Base-by-base conservation (phyloP, 2,888 invertebrate genomes). In the Phrixothrix hirtus region DNA sequence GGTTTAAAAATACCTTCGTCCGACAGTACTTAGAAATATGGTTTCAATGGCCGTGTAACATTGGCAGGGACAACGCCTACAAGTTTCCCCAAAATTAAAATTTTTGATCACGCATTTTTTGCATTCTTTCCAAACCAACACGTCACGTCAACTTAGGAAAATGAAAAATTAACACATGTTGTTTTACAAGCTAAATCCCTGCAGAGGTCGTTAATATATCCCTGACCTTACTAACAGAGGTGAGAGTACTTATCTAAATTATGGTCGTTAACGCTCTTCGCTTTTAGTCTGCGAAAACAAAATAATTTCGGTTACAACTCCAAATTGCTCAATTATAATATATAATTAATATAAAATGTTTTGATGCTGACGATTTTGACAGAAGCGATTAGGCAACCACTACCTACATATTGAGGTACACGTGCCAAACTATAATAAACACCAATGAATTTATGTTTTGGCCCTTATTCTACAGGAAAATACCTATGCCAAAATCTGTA, bases 21-120 rank as follows among this genome's bases (percentile, higher is more conserved):
- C 16, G 45, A 13, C 25, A 35, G 17, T 14, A 16, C 30, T 29
- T 25, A 37, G 32, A 54, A 35, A 42, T 48, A 48, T 48, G 29
- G 54, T 54, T 44, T 37, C 48, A 48, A 32, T 53, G 54, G 44
- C 44, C 43, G 44, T 44, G 38, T 48, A 43, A 54, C 38, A 38
- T 51, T 46, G 46, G 46, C 46, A 47, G 36, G 42, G 46, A 37
- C 39, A 46, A 37, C 50, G 4, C 49, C 49, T 35, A 44, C 42
- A 25, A n/a, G 29, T 17, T 39, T 11, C 13, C 5, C 12, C n/a
- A 9, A 36, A 36, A 17, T 25, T 36, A n/a, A n/a, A n/a, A 9
- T 10, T 27, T 10, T 11, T 27, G 10, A 27, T 27, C 10, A 10
- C 27, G 9, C 27, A 9, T 31, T 31, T 31, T 31, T 5, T 12